These are phyloP conservation scores for Phrynocephalus versicolor DNA, from an alignment of 2,113 vertebrate genomes.

Conservation along the genomic window DNA sequence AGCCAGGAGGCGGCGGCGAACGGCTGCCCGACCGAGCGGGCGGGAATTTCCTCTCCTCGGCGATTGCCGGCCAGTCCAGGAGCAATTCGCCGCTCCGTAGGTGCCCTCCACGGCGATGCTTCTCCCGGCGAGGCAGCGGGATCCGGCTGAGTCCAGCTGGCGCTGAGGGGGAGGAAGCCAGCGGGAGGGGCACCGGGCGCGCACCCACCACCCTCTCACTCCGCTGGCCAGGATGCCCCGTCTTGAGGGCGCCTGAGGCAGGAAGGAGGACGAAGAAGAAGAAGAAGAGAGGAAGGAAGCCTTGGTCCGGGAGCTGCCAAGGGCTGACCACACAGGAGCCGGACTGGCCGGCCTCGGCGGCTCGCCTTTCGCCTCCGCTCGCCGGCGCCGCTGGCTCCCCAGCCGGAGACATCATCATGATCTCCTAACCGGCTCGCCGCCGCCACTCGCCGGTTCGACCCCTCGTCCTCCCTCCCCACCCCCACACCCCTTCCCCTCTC, in stretches of 20 bases:
- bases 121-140: background rate
- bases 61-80: too few species aligned
- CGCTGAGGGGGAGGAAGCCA: slow-evolving; percentile 12
- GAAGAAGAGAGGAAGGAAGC: background rate
- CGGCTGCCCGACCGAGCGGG: slow-evolving; percentile 3
- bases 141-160: slow-evolving; percentile 39
- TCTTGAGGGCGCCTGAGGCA: background rate
- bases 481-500: background rate
- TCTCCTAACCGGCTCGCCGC: slow-evolving; percentile 40
- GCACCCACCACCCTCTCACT: background rate
- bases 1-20: background rate
- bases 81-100: background rate
- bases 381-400: slow-evolving; percentile 4
- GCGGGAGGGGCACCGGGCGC: background rate
- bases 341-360: background rate
- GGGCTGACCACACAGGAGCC: background rate
- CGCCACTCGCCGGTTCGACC: background rate
- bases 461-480: background rate
- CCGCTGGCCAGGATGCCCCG: background rate
- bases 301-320: background rate
- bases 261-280: background rate
- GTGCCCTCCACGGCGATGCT: background rate
- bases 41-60: background rate
- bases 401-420: slow-evolving; percentile 38
- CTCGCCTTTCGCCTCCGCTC: slow-evolving; percentile 6